Evolutionary conservation across 2,797 vertebrate genomes (phyloP), one percentile per base, ranked within the genome.

Genomic region (Notamacropus eugenii): DNA sequence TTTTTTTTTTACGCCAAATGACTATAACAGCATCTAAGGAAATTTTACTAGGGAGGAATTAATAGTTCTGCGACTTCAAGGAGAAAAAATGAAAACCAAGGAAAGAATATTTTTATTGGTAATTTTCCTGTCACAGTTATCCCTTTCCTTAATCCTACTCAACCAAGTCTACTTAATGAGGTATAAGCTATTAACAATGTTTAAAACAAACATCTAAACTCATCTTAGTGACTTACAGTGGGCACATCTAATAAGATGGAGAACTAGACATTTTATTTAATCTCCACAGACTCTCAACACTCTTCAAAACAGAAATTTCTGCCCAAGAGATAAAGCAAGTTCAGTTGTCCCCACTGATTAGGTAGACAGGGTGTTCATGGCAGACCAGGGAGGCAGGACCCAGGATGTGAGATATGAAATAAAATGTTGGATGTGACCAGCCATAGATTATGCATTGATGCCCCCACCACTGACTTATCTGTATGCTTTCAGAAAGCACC

Each of bases 1-100:
- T 59, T 59, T 96, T 98, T 92, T 98, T 98, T 98, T 92, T 94
- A 98, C 97, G 96, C 96, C 96, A 97, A 93, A 29, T 95, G 56
- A 94, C 93, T 58, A 94, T 95, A 96, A 91, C 93, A 92, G 96
- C 94, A 97, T 95, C 97, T 96, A 96, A 94, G 97, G 96, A 97
- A 98, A 58, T 96, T 97, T 95, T 94, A 96, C 92, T 92, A 94
- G 54, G 52, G 91, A 59, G 31, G 96, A n/a, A 95, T 87, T 90
- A 97, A n/a, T 95, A 50, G 82, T 90, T 97, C 92, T 1, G 97
- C 94, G 54, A 92, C 54, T 57, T 90, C 59, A 31, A 67, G 55
- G 95, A 97, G 93, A 91, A 34, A 95, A 56, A 96, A 97, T 97
- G 90, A 96, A 92, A 97, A 92, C 93, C 31, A 97, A 95, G 4